Conservation (phyloP, 1,140 invertebrate species). For the Monochamus saltuarius region DNA sequence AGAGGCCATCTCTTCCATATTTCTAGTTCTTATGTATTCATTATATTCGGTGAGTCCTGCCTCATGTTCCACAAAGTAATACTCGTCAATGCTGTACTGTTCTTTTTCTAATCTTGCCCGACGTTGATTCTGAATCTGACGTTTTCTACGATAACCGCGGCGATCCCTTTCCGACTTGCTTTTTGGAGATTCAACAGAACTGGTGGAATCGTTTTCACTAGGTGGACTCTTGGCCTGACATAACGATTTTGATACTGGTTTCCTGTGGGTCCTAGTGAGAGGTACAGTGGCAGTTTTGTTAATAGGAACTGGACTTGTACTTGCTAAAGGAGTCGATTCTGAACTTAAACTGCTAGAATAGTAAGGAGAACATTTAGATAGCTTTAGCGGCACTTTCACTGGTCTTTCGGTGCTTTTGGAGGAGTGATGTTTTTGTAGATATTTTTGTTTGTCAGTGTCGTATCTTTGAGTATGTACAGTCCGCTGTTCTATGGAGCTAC, state of each 20-base stretch:
- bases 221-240: slow-evolving; percentile 62
- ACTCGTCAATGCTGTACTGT: slow-evolving; percentile 45
- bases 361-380: slow-evolving; percentile 67
- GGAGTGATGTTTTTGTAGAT: slow-evolving; percentile 42
- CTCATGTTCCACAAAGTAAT: slow-evolving; percentile 49
- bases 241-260: slow-evolving; percentile 43
- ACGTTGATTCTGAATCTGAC: slow-evolving; percentile 58
- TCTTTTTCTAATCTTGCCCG: slow-evolving; percentile 37
- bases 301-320: slow-evolving; percentile 39
- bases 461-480: slow-evolving; percentile 46
- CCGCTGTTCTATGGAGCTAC: slow-evolving; percentile 47
- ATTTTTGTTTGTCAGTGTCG: slow-evolving; percentile 48
- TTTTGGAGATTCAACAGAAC: slow-evolving; percentile 62
- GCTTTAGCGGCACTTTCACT: slow-evolving; percentile 57
- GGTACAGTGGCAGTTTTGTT: slow-evolving; percentile 51
- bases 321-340: slow-evolving; percentile 53
- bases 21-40: slow-evolving; percentile 42
- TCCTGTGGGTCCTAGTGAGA: slow-evolving; percentile 45
- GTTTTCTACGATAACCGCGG: slow-evolving; percentile 63
- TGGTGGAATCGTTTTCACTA: slow-evolving; percentile 69
- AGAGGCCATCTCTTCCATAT: slow-evolving; percentile 45
- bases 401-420: slow-evolving; percentile 51
- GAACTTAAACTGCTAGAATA: slow-evolving; percentile 69
- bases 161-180: slow-evolving; percentile 60
- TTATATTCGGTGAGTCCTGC: slow-evolving; percentile 41